phyloP scores from a whole-genome alignment of 2,113 vertebrate species.

The Synchiropus splendidus region DNA sequence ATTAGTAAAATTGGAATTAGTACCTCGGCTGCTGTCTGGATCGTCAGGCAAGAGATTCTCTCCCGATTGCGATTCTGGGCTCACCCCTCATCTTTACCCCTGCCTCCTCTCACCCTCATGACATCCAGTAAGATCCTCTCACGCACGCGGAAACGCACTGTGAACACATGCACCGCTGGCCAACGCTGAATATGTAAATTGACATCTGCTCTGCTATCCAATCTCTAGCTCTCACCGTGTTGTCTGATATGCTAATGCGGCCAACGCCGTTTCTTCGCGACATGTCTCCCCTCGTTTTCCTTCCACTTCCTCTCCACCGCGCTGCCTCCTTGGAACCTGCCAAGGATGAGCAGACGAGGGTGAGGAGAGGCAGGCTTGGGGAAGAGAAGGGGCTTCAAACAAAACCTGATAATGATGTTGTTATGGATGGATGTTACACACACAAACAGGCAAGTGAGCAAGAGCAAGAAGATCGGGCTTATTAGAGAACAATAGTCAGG shows the following conservation, averaged over 20 bases:
- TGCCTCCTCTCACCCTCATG: slow-evolving; percentile 31
- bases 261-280: slow-evolving; percentile 44
- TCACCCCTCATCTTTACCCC: slow-evolving; percentile 34
- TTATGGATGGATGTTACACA: slow-evolving; percentile 55
- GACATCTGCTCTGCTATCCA: slow-evolving; percentile 69
- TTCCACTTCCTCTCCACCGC: slow-evolving; percentile 41
- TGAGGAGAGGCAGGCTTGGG: slow-evolving; percentile 1
- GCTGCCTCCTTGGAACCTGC: slow-evolving; percentile 28
- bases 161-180: slow-evolving; percentile 46
- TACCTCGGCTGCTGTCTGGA: too few relatives aligned
- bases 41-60: background rate
- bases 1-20: too few relatives aligned
- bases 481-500: slow-evolving; percentile 57
- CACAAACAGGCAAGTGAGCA: slow-evolving; percentile 53
- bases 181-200: slow-evolving; percentile 70
- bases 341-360: slow-evolving; percentile 56
- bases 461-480: slow-evolving; percentile 39
- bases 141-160: slow-evolving; percentile 15
- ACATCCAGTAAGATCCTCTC: slow-evolving; percentile 22
- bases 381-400: slow-evolving; percentile 44
- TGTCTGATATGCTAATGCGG: slow-evolving; percentile 69
- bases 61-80: slow-evolving; percentile 19
- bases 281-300: slow-evolving; percentile 34
- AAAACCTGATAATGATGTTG: slow-evolving; percentile 66
- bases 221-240: slow-evolving; percentile 62